These are phyloP conservation scores for Calypte anna DNA, from an alignment of 2,113 vertebrate species.

Conservation along the genomic window DNA sequence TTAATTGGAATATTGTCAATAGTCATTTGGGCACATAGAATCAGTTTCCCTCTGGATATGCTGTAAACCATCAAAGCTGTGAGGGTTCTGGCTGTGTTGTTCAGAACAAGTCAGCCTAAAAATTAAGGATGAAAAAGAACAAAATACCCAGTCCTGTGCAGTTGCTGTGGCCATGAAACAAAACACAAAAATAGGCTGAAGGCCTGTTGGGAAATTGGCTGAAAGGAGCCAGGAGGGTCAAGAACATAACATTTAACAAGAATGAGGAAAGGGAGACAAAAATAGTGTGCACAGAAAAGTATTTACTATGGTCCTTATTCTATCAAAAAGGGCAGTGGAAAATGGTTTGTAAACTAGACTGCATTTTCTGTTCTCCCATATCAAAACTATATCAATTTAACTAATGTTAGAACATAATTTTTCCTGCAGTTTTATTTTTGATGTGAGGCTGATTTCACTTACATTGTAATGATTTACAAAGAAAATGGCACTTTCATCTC, in stretches of 20 bases:
- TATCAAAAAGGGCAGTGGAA: neutral
- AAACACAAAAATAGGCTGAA: neutral
- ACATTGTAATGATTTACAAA: neutral
- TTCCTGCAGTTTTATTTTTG: neutral
- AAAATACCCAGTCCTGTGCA: neutral
- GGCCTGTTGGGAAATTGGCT: neutral
- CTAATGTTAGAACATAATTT: fast-evolving
- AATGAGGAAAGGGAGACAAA: neutral
- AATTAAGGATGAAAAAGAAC: neutral
- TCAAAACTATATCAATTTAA: neutral
- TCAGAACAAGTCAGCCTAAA: neutral
- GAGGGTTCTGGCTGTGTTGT: neutral
- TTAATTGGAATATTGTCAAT: neutral
- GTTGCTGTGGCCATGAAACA: neutral
- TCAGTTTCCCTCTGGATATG: neutral
- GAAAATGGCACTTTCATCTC: neutral
- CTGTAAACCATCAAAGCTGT: neutral
- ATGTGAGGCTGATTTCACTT: neutral
- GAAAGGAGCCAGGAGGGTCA: neutral
- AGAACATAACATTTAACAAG: neutral
- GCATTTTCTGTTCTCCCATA: neutral
- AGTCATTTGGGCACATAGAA: neutral
- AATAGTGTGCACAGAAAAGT: fast-evolving
- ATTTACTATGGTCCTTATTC: neutral
- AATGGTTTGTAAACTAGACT: fast-evolving